A percentile compares a stretch with the other conserved stretches of the same genome.
phyloP scores from a whole-genome alignment of 2,888 invertebrate genomes.

The Alsophila aescularia region DNA sequence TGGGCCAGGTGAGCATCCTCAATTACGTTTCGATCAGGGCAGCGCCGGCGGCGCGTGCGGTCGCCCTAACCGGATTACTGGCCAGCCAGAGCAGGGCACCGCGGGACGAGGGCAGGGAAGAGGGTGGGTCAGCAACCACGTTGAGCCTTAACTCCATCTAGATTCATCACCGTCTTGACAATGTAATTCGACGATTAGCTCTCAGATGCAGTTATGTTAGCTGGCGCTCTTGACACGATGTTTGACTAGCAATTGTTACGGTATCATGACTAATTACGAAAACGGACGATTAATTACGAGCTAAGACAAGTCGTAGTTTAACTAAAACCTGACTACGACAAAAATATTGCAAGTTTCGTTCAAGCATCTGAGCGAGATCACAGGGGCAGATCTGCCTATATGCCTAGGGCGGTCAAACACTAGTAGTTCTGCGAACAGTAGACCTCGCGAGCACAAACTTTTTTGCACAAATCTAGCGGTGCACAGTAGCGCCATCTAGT shows the following conservation, averaged over 20 bases:
- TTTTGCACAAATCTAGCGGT: no score
- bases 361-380: no score
- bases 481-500: no score
- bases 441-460: no score
- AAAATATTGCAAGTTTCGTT: no score
- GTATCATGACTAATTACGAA: not conserved
- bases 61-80: slow-evolving; percentile 74
- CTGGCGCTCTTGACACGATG: not conserved
- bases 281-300: no score
- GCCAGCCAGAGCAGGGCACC: slow-evolving; percentile 37
- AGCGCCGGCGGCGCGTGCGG: slow-evolving; percentile 65
- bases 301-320: no score
- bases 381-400: no score
- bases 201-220: not conserved
- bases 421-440: no score
- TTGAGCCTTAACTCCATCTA: slow-evolving; percentile 54
- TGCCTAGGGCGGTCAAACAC: no score
- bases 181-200: slow-evolving; percentile 31
- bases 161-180: slow-evolving; percentile 57
- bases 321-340: no score
- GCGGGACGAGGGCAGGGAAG: slow-evolving; percentile 23
- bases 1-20: slow-evolving; percentile 66
- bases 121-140: slow-evolving; percentile 5
- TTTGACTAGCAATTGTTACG: not conserved
- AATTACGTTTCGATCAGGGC: slow-evolving; percentile 78